phyloP scores from a whole-genome alignment of 1,140 invertebrate genomes.

The Prorops nasuta region DNA sequence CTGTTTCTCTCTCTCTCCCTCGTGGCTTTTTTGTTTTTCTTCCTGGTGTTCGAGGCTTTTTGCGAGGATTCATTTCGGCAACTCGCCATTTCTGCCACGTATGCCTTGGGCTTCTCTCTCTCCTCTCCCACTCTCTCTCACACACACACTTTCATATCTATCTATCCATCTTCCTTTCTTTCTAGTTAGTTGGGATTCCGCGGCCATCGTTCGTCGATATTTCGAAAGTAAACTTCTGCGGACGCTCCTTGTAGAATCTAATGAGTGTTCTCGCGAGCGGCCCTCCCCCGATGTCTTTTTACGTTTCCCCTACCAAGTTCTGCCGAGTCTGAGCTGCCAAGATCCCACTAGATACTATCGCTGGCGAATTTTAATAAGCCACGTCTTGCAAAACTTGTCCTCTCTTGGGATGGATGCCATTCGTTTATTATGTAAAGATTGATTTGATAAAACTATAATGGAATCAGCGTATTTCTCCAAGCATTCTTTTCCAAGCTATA shows the following conservation, averaged over 20 bases:
- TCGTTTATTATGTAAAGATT: no score
- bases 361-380: neutral
- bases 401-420: no score
- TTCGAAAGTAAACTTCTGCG: slow-evolving; percentile 31
- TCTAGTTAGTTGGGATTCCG: slow-evolving; percentile 24
- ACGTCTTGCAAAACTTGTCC: no score
- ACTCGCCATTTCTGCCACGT: slow-evolving; percentile 20
- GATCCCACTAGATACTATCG: slow-evolving; percentile 1
- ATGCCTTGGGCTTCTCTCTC: no score
- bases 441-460: no score
- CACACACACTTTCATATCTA: neutral
- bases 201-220: slow-evolving; percentile 27
- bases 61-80: slow-evolving; percentile 25
- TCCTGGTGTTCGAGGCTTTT: no score
- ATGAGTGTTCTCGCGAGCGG: slow-evolving; percentile 17
- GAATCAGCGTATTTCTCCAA: no score
- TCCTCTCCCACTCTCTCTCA: neutral
- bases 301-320: neutral
- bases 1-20: no score
- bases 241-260: slow-evolving; percentile 23
- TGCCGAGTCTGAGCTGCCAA: neutral
- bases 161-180: neutral
- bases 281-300: slow-evolving; percentile 4
- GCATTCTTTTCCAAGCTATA: no score
- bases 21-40: neutral